Evolutionary conservation across 2,888 invertebrate genomes (phyloP).

Genomic region (Zelleria hepariella): DNA sequence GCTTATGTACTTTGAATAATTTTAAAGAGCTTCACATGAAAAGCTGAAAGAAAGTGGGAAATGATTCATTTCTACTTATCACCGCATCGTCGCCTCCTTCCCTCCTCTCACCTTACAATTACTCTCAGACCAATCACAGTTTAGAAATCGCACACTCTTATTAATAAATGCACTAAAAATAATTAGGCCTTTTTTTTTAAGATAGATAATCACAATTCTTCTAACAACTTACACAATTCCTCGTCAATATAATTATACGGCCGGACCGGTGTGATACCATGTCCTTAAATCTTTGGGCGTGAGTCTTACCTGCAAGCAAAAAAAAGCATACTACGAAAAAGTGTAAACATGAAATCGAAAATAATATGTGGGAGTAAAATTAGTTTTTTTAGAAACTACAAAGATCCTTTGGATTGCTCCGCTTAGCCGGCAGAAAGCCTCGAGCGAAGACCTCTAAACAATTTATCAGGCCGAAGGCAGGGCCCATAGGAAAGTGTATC

Average conservation of each 20-base stretch:
- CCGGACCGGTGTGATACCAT: conserved; percentile 27
- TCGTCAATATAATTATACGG: conserved; percentile 29
- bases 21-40: conserved; percentile 36
- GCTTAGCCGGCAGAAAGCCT: too few species aligned
- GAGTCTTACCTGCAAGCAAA: conserved; percentile 34
- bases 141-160: conserved; percentile 48
- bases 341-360: neutral
- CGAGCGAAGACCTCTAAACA: too few species aligned
- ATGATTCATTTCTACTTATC: neutral
- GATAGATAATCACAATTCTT: conserved; percentile 67
- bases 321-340: neutral
- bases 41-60: conserved; percentile 31
- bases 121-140: conserved; percentile 55
- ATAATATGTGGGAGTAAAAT: too few species aligned
- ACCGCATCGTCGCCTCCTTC: conserved; percentile 11
- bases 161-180: conserved; percentile 64
- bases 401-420: too few species aligned
- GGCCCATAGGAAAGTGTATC: neutral
- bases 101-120: conserved; percentile 31
- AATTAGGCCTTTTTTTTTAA: conserved; percentile 70
- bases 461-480: too few species aligned
- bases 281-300: conserved; percentile 54
- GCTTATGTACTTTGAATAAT: conserved; percentile 30
- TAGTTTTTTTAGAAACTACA: too few species aligned
- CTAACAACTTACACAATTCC: conserved; percentile 50